Percentiles rank a stretch among this genome's conserved stretches.
Evolutionary conservation across 2,797 vertebrate genomes (phyloP).

Genomic region (Alcedo quadribrachys): DNA sequence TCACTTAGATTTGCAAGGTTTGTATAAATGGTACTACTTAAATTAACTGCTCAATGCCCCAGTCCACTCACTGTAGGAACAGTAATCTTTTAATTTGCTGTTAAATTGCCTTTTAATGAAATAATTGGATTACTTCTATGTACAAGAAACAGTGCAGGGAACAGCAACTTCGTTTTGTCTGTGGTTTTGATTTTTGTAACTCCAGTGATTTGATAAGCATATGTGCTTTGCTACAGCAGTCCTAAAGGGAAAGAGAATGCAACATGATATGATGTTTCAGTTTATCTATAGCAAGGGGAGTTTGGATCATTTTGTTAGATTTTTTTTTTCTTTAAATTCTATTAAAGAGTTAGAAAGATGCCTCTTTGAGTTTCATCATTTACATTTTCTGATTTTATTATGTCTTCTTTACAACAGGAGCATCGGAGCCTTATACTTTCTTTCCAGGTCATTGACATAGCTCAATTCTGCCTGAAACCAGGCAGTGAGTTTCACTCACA

Average conservation of each 20-base stretch:
- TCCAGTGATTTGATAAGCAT: neutral
- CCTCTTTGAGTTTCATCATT: neutral
- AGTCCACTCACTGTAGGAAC: neutral
- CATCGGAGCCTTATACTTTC: neutral
- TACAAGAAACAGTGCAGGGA: neutral
- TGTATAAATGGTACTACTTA: neutral
- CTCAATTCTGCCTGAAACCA: neutral
- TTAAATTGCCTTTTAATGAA: neutral
- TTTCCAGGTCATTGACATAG: rapidly evolving
- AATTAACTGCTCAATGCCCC: neutral
- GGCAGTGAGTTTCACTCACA: rapidly evolving
- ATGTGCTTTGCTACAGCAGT: neutral
- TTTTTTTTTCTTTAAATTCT: neutral
- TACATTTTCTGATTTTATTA: neutral
- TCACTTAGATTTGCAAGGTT: neutral
- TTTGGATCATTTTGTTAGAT: neutral
- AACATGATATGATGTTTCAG: neutral
- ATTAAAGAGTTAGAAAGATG: neutral
- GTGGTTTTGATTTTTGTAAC: neutral
- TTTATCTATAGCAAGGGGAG: neutral
- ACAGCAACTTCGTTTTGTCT: neutral
- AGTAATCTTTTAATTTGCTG: neutral
- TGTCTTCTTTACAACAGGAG: neutral
- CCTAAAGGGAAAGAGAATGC: neutral
- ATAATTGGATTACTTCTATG: neutral